Percentiles rank a stretch among this genome's conserved stretches.
Evolutionary conservation across 2,113 vertebrate species (phyloP).

Genomic region (Uria lomvia): DNA sequence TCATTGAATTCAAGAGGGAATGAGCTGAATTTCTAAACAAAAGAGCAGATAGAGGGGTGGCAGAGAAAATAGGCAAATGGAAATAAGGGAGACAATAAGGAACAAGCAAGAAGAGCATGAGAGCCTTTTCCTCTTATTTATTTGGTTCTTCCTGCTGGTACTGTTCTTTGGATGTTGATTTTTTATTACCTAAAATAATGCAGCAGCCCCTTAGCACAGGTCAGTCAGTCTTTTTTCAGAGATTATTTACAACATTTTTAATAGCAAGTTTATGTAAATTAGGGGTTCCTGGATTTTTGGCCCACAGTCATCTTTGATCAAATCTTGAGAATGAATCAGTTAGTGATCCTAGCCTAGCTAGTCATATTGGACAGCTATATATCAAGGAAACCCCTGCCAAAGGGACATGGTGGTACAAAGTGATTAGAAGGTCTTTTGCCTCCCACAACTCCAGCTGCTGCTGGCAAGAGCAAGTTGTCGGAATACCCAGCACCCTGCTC

Average conservation of each 20-base stretch:
- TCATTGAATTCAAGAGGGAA: slow-evolving; percentile 71
- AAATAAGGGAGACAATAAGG: slow-evolving; percentile 51
- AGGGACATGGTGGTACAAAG: neutral
- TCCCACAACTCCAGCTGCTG: neutral
- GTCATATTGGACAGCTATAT: neutral
- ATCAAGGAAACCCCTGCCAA: neutral
- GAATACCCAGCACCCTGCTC: neutral
- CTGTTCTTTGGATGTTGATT: slow-evolving; percentile 16
- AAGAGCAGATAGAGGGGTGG: slow-evolving; percentile 33
- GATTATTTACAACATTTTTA: neutral
- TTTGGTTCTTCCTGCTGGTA: neutral
- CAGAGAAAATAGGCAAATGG: slow-evolving; percentile 49
- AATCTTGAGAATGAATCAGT: neutral
- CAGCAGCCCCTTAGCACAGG: neutral
- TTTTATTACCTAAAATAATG: slow-evolving; percentile 33
- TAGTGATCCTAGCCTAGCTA: neutral
- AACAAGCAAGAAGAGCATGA: neutral
- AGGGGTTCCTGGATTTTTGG: neutral
- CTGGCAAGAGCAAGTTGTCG: neutral
- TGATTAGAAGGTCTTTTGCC: neutral
- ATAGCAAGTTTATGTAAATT: neutral
- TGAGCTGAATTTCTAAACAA: slow-evolving; percentile 74
- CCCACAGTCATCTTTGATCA: neutral
- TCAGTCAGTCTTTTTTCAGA: neutral
- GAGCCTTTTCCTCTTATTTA: neutral